phyloP scores from a whole-genome alignment of 1,140 invertebrate species.

The Telenomus remus region DNA sequence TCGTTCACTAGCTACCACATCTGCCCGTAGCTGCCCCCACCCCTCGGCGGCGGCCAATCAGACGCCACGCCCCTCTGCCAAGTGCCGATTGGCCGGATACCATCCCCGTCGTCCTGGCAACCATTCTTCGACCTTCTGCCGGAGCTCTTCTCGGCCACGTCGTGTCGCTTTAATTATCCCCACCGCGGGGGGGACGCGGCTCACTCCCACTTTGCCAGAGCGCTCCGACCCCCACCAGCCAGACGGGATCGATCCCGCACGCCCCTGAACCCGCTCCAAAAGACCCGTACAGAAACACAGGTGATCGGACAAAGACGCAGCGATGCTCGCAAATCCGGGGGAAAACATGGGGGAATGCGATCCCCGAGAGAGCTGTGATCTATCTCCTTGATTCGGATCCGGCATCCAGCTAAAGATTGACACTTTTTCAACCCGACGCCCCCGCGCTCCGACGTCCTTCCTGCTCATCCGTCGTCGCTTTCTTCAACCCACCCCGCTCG shows the following conservation, averaged over 20 bases:
- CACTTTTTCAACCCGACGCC: slow-evolving; percentile 41
- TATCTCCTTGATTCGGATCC: slow-evolving; percentile 49
- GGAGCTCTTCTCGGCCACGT: slow-evolving; percentile 40
- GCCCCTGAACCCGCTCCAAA: slow-evolving; percentile 32
- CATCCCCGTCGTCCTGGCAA: slow-evolving; percentile 68
- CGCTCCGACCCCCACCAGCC: slow-evolving; percentile 22
- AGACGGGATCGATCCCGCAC: slow-evolving; percentile 26
- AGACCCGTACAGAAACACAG: slow-evolving; percentile 16
- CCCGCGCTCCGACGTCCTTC: not conserved
- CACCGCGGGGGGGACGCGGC: slow-evolving; percentile 39
- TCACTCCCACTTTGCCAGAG: slow-evolving; percentile 28
- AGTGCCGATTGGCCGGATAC: slow-evolving; percentile 71
- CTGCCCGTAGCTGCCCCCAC: slow-evolving; percentile 10
- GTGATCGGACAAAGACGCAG: slow-evolving; percentile 27
- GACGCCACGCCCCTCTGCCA: slow-evolving; percentile 66
- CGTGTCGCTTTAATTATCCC: slow-evolving; percentile 73
- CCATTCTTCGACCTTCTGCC: slow-evolving; percentile 68
- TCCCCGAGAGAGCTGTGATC: slow-evolving; percentile 46
- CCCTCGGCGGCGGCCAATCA: slow-evolving; percentile 61
- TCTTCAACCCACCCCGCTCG: not conserved
- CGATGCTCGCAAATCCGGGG: slow-evolving; percentile 15
- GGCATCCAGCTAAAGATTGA: slow-evolving; percentile 46
- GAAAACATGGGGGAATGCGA: slow-evolving; percentile 40
- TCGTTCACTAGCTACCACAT: slow-evolving; percentile 49
- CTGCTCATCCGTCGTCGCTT: too few relatives aligned